phyloP scores from a whole-genome alignment of 1,140 invertebrate genomes.

The Drosophila mojavensis region DNA sequence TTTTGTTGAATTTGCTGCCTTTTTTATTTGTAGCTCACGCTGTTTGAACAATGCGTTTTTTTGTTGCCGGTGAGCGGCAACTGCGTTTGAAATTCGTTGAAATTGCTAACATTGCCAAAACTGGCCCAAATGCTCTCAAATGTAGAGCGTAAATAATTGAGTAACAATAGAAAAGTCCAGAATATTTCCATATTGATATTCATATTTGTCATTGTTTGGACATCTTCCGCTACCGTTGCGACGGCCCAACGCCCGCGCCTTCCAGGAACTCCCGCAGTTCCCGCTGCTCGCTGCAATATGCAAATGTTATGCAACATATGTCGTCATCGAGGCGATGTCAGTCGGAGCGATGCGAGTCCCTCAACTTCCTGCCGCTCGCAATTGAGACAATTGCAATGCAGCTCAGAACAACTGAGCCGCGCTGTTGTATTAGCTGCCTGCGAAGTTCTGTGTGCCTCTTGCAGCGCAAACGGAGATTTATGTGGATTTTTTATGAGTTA shows the following conservation, averaged over 20 bases:
- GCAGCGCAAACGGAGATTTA: constrained; percentile 58
- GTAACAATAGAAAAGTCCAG: constrained; percentile 32
- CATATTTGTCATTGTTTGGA: constrained; percentile 76
- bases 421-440: constrained; percentile 9
- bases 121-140: constrained; percentile 35
- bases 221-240: constrained; percentile 49
- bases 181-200: constrained; percentile 60
- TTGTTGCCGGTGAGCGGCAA: constrained; percentile 36
- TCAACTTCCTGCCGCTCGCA: constrained; percentile 26
- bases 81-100: constrained; percentile 59
- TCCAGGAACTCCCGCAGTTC: constrained; percentile 30
- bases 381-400: constrained; percentile 38
- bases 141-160: constrained; percentile 64
- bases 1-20: constrained; percentile 20
- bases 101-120: constrained; percentile 27
- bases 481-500: constrained; percentile 77
- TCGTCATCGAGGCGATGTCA: constrained; percentile 26
- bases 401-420: constrained; percentile 8
- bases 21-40: constrained; percentile 51
- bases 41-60: constrained; percentile 60
- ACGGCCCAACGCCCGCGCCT: constrained; percentile 18
- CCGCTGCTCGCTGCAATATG: constrained; percentile 47
- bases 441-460: constrained; percentile 16
- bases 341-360: constrained; percentile 31
- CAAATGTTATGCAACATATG: constrained; percentile 75